These are phyloP conservation scores for Aphodius sticticus DNA, from an alignment of 2,888 invertebrate species.

Conservation along the genomic window DNA sequence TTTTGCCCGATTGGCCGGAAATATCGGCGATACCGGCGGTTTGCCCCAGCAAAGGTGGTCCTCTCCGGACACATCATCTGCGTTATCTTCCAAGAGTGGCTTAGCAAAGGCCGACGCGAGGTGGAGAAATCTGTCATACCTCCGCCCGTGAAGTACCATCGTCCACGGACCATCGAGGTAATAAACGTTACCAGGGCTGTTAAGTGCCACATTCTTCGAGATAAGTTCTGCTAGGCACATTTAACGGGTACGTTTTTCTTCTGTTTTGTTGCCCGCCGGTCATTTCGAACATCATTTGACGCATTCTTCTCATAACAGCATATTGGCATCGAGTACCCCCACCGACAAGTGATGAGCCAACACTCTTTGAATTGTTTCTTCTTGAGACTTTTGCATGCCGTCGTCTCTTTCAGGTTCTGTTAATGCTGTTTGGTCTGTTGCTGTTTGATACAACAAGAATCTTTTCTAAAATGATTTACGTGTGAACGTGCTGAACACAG, in stretches of 20 bases:
- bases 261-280: slow-evolving; percentile 16
- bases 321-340: slow-evolving; percentile 9
- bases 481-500: no score
- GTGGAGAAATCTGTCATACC: slow-evolving; percentile 22
- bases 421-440: no score
- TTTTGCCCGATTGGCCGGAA: no score
- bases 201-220: slow-evolving; percentile 25
- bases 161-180: slow-evolving; percentile 8
- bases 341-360: neutral
- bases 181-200: slow-evolving; percentile 22
- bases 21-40: neutral
- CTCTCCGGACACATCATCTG: neutral
- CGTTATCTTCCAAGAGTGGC: no score
- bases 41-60: neutral
- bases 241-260: slow-evolving; percentile 21
- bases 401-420: no score
- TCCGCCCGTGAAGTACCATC: slow-evolving; percentile 20
- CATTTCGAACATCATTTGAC: slow-evolving; percentile 23
- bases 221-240: slow-evolving; percentile 26
- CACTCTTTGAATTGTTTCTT: neutral
- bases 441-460: no score
- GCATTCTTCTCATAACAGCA: slow-evolving; percentile 18
- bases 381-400: neutral
- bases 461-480: no score
- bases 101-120: neutral